A percentile compares a stretch with the other conserved stretches of the same genome.
These are phyloP conservation scores for Eledona agricola DNA, from an alignment of 2,888 invertebrate genomes.

Conservation along the genomic window DNA sequence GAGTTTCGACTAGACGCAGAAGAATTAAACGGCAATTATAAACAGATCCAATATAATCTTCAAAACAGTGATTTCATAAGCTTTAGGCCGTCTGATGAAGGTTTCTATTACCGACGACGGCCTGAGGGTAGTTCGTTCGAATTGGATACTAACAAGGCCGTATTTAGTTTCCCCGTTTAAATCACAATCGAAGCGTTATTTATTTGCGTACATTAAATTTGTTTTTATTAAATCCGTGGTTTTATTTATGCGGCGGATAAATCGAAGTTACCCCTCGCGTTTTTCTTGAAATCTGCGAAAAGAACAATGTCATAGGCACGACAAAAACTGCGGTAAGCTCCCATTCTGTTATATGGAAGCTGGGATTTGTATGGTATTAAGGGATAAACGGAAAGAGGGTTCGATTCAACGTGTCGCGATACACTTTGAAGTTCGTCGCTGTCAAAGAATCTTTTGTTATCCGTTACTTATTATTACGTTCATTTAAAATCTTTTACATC, in stretches of 20 bases:
- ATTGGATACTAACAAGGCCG: constrained; percentile 16
- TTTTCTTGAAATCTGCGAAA: constrained; percentile 54
- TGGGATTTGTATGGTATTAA: constrained; percentile 61
- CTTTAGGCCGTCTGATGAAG: constrained; percentile 32
- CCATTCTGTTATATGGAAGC: constrained; percentile 59
- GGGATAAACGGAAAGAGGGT: constrained; percentile 59
- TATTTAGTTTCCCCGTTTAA: constrained; percentile 31
- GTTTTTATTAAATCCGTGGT: constrained; percentile 8
- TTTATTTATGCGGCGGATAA: constrained; percentile 40
- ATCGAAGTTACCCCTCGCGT: constrained; percentile 44
- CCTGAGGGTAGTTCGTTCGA: constrained; percentile 5
- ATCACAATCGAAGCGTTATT: too few relatives aligned
- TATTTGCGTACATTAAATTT: constrained; percentile 18
- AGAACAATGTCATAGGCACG: constrained; percentile 57
- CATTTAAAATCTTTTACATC: constrained; percentile 59
- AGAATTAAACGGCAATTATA: constrained; percentile 44
- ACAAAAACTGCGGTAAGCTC: constrained; percentile 59
- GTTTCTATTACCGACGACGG: constrained; percentile 15
- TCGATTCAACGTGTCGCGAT: constrained; percentile 57
- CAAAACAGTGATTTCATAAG: constrained; percentile 29
- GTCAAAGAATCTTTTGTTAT: constrained; percentile 63
- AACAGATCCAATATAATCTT: constrained; percentile 27
- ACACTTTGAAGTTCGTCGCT: constrained; percentile 61
- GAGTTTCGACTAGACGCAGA: constrained; percentile 63
- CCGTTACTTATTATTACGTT: constrained; percentile 63